phyloP scores from a whole-genome alignment of 2,888 invertebrate species.

The Zootermopsis nevadensis region DNA sequence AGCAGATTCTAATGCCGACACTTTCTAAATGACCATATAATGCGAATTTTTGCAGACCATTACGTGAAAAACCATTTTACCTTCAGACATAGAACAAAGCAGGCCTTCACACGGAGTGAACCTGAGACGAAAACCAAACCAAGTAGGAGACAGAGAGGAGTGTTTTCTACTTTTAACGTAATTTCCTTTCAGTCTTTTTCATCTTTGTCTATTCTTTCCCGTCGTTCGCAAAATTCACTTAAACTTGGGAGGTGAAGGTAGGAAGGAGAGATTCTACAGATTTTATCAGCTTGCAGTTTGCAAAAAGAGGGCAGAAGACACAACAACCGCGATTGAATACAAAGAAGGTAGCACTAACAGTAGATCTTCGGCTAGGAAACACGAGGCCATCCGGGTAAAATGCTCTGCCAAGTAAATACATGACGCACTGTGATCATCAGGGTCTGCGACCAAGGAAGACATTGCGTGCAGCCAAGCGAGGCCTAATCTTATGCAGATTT shows the following conservation, averaged over 20 bases:
- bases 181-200: background rate
- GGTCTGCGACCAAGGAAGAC: too few relatives aligned
- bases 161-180: background rate
- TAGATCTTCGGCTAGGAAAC: background rate
- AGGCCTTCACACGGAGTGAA: background rate
- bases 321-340: background rate
- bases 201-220: background rate
- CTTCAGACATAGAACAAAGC: background rate
- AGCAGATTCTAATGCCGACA: too few relatives aligned
- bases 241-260: background rate
- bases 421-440: background rate
- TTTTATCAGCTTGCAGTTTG: slow-evolving; percentile 14
- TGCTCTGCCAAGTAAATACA: background rate
- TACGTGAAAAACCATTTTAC: background rate
- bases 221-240: slow-evolving; percentile 4
- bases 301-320: background rate
- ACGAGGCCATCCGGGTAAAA: background rate
- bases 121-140: slow-evolving; percentile 3
- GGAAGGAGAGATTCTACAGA: background rate
- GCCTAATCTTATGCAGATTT: too few relatives aligned
- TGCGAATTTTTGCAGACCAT: background rate
- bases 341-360: background rate
- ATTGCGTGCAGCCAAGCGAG: too few relatives aligned
- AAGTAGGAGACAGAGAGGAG: background rate
- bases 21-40: background rate